phyloP scores from a whole-genome alignment of 2,797 vertebrate genomes.

The Microctenopoma steveboyesi region DNA sequence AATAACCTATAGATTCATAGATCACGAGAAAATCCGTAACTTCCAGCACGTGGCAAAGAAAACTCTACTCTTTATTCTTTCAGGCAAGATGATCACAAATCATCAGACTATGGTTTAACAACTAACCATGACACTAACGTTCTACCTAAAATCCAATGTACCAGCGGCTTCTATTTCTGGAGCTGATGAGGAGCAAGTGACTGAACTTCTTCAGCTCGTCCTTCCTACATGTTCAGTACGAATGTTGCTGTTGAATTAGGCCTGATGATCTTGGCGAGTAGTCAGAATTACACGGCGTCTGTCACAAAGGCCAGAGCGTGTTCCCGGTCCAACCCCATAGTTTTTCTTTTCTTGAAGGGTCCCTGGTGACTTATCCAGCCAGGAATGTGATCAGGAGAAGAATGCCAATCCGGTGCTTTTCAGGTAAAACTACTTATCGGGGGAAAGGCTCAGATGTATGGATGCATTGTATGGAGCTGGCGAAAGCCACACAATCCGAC shows the following conservation, averaged over 20 bases:
- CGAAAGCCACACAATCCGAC: slow-evolving; percentile 49
- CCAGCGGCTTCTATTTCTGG: not conserved
- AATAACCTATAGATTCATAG: slow-evolving; percentile 4
- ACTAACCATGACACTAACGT: not conserved
- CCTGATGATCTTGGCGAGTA: not conserved
- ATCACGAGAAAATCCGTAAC: slow-evolving; percentile 1
- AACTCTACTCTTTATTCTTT: not conserved
- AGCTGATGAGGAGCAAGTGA: not conserved
- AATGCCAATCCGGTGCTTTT: slow-evolving; percentile 30
- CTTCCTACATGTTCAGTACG: slow-evolving; percentile 7
- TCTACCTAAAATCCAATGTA: not conserved
- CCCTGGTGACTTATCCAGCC: not conserved
- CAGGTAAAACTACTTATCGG: slow-evolving; percentile 47
- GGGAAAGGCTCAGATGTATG: slow-evolving; percentile 23
- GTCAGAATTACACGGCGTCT: slow-evolving; percentile 1
- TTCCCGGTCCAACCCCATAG: not conserved
- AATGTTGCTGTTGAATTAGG: not conserved
- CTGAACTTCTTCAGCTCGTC: slow-evolving; percentile 11
- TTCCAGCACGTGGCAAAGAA: not conserved
- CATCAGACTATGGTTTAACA: not conserved
- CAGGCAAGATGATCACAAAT: slow-evolving; percentile 8
- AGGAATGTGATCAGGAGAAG: slow-evolving; percentile 40
- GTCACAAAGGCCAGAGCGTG: not conserved
- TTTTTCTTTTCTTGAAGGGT: not conserved
- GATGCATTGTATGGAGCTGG: slow-evolving; percentile 49